A percentile compares a stretch with the other conserved stretches of the same genome.
phyloP scores from a whole-genome alignment of 2,113 vertebrate genomes.

The Podarcis cretensis region DNA sequence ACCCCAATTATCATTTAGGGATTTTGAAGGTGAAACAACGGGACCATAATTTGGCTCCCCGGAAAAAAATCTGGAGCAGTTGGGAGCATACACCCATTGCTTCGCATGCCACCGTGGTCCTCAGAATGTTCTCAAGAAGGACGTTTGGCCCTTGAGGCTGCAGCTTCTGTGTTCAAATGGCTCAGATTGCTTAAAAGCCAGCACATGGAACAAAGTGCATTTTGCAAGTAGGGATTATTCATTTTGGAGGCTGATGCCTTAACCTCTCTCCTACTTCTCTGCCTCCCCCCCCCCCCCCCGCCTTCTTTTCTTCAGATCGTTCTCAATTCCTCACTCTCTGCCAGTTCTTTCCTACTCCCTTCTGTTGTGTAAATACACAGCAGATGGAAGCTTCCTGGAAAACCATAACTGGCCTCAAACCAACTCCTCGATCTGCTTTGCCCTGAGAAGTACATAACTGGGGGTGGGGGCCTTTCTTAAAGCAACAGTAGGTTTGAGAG shows the following conservation, averaged over 20 bases:
- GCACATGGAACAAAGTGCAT: not conserved
- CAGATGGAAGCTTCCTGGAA: conserved; percentile 23
- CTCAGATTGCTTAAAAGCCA: not conserved
- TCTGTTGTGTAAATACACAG: not conserved
- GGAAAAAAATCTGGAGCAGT: not conserved
- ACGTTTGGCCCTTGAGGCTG: not conserved
- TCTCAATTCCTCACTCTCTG: not conserved
- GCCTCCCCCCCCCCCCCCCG: fast-evolving
- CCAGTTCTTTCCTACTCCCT: not conserved
- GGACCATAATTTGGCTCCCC: not conserved
- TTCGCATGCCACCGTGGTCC: no score
- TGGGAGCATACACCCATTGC: no score
- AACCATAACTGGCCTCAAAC: not conserved
- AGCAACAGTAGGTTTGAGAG: not conserved
- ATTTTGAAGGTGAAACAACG: not conserved
- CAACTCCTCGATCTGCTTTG: not conserved
- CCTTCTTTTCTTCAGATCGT: no score
- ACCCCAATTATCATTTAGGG: not conserved
- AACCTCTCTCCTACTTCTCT: not conserved
- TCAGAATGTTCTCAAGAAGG: no score
- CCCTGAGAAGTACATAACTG: not conserved
- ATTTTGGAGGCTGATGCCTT: fast-evolving
- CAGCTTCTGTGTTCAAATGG: not conserved
- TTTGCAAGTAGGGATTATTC: not conserved
- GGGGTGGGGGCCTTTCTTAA: not conserved